Evolutionary conservation across 2,113 vertebrate species (phyloP).

Genomic region (Lagopus leucura): DNA sequence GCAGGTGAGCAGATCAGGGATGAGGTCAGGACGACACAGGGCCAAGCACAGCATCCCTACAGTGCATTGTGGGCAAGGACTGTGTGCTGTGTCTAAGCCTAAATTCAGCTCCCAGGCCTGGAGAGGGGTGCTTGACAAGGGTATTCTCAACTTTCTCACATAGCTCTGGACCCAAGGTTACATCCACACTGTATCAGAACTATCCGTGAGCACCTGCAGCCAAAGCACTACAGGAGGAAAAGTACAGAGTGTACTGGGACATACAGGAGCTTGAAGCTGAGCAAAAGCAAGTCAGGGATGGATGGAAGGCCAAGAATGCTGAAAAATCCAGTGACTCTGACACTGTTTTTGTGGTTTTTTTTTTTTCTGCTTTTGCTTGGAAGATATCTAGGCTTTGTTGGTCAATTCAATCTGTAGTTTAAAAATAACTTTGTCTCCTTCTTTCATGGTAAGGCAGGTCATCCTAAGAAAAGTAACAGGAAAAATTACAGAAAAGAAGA

Average conservation of each 20-base stretch:
- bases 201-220: not conserved
- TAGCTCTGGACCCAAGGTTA: not conserved
- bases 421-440: not conserved
- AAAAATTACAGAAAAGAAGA: not conserved
- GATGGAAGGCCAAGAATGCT: not conserved
- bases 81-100: not conserved
- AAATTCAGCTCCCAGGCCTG: not conserved
- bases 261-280: not conserved
- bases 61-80: not conserved
- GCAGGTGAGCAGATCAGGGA: not conserved
- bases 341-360: too few relatives aligned
- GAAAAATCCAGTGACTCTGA: not conserved
- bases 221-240: not conserved
- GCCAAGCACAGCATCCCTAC: not conserved
- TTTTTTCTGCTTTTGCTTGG: not conserved
- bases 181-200: not conserved
- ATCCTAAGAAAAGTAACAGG: not conserved
- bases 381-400: not conserved
- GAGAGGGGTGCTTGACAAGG: rapidly evolving
- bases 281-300: not conserved
- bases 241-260: not conserved
- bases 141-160: not conserved
- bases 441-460: not conserved
- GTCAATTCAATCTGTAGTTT: not conserved
- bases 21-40: too few relatives aligned